Evolutionary conservation across 2,113 vertebrate genomes (phyloP).

Genomic region (Oreotrochilus melanogaster): DNA sequence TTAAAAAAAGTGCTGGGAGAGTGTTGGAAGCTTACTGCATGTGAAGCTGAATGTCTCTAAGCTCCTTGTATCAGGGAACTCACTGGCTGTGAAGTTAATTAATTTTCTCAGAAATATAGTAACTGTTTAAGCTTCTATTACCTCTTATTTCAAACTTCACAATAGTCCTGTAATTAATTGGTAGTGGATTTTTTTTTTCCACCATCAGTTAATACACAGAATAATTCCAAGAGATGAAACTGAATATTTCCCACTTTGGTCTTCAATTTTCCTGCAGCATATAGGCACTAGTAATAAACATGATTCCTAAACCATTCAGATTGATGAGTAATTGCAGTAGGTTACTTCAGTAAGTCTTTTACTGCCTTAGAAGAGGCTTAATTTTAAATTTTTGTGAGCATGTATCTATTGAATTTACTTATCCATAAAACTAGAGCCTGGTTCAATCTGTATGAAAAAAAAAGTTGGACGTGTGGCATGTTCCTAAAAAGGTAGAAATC

Average conservation of each 20-base stretch:
- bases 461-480: not conserved
- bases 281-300: not conserved
- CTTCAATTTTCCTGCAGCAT: not conserved
- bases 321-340: not conserved
- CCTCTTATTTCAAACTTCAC: not conserved
- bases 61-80: not conserved
- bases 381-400: not conserved
- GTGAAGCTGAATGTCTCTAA: not conserved
- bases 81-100: conserved; percentile 29
- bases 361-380: not conserved
- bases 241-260: not conserved
- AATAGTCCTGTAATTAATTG: not conserved
- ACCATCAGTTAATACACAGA: not conserved
- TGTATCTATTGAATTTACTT: not conserved
- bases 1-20: not conserved
- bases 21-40: not conserved
- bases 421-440: not conserved
- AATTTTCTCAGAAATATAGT: not conserved
- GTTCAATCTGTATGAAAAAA: not conserved
- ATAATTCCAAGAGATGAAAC: not conserved
- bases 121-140: not conserved
- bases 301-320: not conserved
- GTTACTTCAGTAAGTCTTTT: not conserved
- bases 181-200: not conserved
- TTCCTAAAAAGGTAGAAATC: not conserved